A percentile compares a stretch with the other conserved stretches of the same genome.
Conservation (phyloP, 2,797 vertebrate genomes). For the Silurus aristotelis region DNA sequence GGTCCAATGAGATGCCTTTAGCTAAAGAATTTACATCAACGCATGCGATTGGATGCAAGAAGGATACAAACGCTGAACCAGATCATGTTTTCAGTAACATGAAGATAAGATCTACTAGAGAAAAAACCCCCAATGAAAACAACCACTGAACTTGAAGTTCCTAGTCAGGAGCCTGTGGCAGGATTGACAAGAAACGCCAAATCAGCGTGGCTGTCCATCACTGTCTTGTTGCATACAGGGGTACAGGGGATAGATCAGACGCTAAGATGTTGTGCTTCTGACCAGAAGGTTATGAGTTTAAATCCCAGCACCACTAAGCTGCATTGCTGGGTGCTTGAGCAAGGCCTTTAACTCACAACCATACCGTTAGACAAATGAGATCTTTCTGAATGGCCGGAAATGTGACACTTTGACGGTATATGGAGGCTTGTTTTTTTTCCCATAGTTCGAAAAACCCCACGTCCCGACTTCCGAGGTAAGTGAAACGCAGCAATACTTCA, state of each 20-base stretch:
- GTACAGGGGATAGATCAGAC: no score
- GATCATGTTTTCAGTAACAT: no score
- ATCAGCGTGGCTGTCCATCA: not conserved
- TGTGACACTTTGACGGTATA: not conserved
- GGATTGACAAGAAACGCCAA: not conserved
- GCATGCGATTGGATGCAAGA: not conserved
- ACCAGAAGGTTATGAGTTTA: no score
- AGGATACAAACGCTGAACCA: not conserved
- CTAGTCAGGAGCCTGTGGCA: not conserved
- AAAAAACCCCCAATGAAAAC: not conserved
- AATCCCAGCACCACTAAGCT: no score
- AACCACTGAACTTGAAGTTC: not conserved
- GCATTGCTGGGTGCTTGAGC: no score
- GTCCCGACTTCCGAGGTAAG: not conserved
- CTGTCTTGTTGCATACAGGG: no score
- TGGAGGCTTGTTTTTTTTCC: not conserved
- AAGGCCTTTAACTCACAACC: no score
- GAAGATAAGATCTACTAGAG: no score
- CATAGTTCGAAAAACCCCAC: not conserved
- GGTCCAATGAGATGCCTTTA: not conserved
- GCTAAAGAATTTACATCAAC: not conserved
- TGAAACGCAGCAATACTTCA: not conserved
- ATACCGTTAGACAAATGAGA: no score
- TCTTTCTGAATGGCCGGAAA: no score
- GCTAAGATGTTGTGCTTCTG: no score